A percentile compares a stretch with the other conserved stretches of the same genome.
phyloP scores from a whole-genome alignment of 2,888 invertebrate species.

The Cepaea hortensis region DNA sequence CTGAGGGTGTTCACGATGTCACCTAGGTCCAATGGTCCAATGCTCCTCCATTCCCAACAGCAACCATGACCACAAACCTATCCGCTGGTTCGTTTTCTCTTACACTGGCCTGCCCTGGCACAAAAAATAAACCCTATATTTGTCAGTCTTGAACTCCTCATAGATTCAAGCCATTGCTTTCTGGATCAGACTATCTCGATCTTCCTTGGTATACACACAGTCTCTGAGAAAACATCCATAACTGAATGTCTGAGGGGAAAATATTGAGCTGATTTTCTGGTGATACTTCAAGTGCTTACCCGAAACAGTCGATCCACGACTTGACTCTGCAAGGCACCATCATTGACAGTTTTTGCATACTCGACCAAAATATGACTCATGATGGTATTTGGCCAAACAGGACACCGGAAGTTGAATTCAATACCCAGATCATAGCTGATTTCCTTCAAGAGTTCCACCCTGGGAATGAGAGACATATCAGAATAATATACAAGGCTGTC shows the following conservation, averaged over 20 bases:
- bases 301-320: constrained; percentile 68
- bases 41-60: too few species aligned
- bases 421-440: constrained; percentile 65
- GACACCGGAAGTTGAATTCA: constrained; percentile 63
- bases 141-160: too few species aligned
- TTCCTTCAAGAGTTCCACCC: constrained; percentile 59
- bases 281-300: constrained; percentile 55
- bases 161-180: too few species aligned
- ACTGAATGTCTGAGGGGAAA: too few species aligned
- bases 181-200: too few species aligned
- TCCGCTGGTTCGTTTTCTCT: too few species aligned
- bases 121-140: too few species aligned
- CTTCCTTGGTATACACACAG: too few species aligned
- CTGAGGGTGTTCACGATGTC: too few species aligned
- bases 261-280: background rate
- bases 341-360: constrained; percentile 61
- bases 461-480: constrained; percentile 40
- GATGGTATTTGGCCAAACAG: constrained; percentile 65
- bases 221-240: background rate
- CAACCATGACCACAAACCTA: too few species aligned
- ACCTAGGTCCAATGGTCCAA: too few species aligned
- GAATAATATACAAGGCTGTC: background rate
- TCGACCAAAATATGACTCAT: constrained; percentile 67
- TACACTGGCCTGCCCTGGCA: too few species aligned
- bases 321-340: constrained; percentile 63